Evolutionary conservation across 1,140 invertebrate genomes (phyloP), one percentile per base, ranked within the genome.

Genomic region (Ceratitis capitata): DNA sequence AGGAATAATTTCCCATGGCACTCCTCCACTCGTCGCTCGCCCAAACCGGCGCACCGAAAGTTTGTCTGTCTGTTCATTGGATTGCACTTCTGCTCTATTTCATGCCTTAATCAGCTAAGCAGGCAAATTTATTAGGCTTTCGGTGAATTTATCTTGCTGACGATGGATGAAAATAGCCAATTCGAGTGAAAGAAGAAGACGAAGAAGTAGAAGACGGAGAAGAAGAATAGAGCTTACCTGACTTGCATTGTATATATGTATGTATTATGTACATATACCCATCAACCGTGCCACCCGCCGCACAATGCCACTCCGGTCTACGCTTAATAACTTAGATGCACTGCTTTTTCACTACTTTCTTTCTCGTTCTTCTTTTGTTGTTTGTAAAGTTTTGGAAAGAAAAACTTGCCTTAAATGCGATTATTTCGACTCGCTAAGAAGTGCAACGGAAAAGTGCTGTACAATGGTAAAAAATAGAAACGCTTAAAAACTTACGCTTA

Each of bases 101-200:
- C 69, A 78, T 45, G 69, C 39, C 69, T 78, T 78, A 78, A 78
- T 78, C 69, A 45, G 39, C 69, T 78, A 78, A 78, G 69, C 35
- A 78, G 69, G 69, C n/a, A 78, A 78, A 78, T 78, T 78, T 78
- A 78, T 78, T 78, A 78, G 69, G 69, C 39, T 78, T 78, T 78
- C 69, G 39, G 35, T 78, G 69, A 47, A 78, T 78, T 78, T 78
- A 78, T 78, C 69, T 78, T 26, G 64, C 64, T 69, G 64, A 69
- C 64, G 64, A 69, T 42, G 69, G 39, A 78, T 16, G 69, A 78
- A 78, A 78, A 78, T 47, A 78, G 39, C 39, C 69, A 78, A 78
- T 47, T 42, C 42, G 23, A 9, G 56, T 4, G 7, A 12, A 10
- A 29, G 10, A 5, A 26, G 23, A 53, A 53, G n/a, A 14, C 1